These are phyloP conservation scores for Pangasius larnaudii DNA, from an alignment of 2,797 vertebrate genomes.

Conservation along the genomic window DNA sequence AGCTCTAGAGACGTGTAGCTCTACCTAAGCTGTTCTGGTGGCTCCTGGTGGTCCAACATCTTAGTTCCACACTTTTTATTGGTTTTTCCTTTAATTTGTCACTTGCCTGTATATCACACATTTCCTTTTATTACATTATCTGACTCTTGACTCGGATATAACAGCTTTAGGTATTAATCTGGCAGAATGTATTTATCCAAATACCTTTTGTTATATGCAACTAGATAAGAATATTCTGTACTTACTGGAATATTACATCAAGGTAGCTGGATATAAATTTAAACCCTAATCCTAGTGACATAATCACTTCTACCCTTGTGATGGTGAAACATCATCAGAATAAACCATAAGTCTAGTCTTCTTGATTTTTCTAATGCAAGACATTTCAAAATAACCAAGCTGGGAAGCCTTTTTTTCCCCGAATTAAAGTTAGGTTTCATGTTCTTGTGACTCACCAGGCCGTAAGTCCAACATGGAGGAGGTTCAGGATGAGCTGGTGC, in stretches of 20 bases:
- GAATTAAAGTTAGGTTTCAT: background rate
- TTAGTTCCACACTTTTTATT: background rate
- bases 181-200: background rate
- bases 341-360: background rate
- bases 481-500: slow-evolving; percentile 93
- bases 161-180: background rate
- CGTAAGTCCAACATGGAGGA: slow-evolving; percentile 98
- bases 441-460: slow-evolving; percentile 69
- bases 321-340: background rate
- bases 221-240: background rate
- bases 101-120: background rate
- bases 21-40: no score
- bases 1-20: background rate
- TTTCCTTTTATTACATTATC: background rate
- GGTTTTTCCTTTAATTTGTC: background rate
- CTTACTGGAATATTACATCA: background rate
- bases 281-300: background rate
- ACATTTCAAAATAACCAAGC: background rate
- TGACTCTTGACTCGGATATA: background rate
- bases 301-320: background rate
- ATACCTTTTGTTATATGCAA: background rate
- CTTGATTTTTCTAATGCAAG: background rate
- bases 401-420: background rate
- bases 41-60: background rate
- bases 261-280: background rate